phyloP scores from a whole-genome alignment of 1,140 invertebrate species.

The Lethocerus indicus region DNA sequence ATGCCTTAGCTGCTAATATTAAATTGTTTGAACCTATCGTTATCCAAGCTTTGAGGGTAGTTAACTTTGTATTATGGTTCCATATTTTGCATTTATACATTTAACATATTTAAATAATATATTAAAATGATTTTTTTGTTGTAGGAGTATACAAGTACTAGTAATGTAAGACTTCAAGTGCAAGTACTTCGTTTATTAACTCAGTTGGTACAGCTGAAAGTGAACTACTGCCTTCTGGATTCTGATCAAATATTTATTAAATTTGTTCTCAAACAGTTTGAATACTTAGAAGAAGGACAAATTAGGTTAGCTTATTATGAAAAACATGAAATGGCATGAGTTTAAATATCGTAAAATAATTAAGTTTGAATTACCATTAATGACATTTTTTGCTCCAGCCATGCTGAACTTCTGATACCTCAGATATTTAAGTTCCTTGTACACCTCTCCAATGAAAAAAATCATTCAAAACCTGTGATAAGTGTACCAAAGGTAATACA shows the following conservation, averaged over 20 bases:
- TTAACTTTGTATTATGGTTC: constrained; percentile 12
- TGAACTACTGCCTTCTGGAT: constrained; percentile 82
- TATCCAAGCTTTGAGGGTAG: constrained; percentile 60
- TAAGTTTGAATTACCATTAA: constrained; percentile 9
- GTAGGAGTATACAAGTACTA: constrained; percentile 77
- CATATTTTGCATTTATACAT: constrained; percentile 14
- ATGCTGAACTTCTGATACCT: constrained; percentile 53
- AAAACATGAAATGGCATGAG: no score
- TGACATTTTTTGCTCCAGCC: constrained; percentile 27
- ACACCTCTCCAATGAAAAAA: constrained; percentile 68
- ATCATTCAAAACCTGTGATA: constrained; percentile 61
- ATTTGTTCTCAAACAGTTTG: constrained; percentile 75
- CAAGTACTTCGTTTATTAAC: constrained; percentile 61
- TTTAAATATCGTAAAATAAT: background rate
- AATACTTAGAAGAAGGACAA: constrained; percentile 72
- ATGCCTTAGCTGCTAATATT: constrained; percentile 55
- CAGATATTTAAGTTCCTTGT: constrained; percentile 72
- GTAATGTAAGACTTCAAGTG: constrained; percentile 55
- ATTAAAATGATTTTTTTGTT: constrained; percentile 19
- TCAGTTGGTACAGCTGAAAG: constrained; percentile 62
- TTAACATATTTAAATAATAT: constrained; percentile 13
- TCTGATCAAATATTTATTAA: constrained; percentile 76
- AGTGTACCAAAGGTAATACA: constrained; percentile 76
- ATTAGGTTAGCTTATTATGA: constrained; percentile 40
- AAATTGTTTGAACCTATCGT: constrained; percentile 79